phyloP scores from a whole-genome alignment of 2,888 invertebrate genomes.

The Macrophya alboannulata region DNA sequence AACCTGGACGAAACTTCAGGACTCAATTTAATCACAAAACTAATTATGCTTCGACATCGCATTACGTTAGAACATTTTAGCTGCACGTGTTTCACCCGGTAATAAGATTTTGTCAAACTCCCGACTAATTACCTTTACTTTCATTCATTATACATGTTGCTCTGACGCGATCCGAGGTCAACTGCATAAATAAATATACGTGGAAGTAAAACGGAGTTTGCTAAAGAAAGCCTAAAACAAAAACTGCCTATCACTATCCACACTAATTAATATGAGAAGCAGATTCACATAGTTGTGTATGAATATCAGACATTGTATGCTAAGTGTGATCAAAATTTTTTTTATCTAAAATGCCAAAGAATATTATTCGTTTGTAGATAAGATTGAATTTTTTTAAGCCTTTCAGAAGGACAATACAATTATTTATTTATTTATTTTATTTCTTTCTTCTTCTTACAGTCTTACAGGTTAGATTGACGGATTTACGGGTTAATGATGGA shows the following conservation, averaged over 20 bases:
- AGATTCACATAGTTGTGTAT: no score
- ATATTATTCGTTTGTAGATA: not conserved
- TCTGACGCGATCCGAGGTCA: not conserved
- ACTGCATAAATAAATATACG: not conserved
- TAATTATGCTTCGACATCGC: not conserved
- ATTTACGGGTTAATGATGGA: slow-evolving; percentile 76
- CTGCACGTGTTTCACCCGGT: not conserved
- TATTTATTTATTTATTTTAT: no score
- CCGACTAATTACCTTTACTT: not conserved
- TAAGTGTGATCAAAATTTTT: no score
- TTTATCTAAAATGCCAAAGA: not conserved
- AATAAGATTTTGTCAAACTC: not conserved
- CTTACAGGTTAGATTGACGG: slow-evolving; percentile 72
- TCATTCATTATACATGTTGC: not conserved
- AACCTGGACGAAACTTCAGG: not conserved
- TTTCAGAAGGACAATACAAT: not conserved
- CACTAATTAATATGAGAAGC: not conserved
- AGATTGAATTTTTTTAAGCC: not conserved
- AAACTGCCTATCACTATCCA: not conserved
- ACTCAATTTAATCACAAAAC: not conserved
- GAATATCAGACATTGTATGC: no score
- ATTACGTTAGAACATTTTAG: not conserved
- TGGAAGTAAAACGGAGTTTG: not conserved
- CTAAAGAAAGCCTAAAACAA: not conserved
- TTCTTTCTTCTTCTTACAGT: slow-evolving; percentile 65